Evolutionary conservation across 2,113 vertebrate genomes (phyloP).

Genomic region (Dromiciops gliroides): DNA sequence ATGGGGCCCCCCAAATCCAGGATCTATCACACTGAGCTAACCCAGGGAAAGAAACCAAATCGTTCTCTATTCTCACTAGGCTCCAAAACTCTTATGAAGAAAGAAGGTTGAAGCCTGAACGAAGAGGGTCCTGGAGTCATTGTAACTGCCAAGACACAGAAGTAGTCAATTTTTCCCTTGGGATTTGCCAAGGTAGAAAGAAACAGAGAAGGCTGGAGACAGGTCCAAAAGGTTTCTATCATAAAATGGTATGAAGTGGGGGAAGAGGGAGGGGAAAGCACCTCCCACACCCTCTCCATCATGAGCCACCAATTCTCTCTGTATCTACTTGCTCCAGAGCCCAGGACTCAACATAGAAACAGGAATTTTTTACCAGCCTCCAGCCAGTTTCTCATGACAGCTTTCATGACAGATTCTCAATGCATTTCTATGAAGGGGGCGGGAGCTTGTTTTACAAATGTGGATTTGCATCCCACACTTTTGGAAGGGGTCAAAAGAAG

Average conservation of each 20-base stretch:
- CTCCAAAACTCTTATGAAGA: background rate
- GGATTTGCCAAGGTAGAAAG: background rate
- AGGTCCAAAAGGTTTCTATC: background rate
- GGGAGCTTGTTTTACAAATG: background rate
- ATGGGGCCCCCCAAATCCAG: background rate
- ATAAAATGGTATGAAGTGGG: background rate
- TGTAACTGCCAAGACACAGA: background rate
- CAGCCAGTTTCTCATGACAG: background rate
- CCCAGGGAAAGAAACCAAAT: background rate
- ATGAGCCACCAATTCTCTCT: constrained; percentile 20
- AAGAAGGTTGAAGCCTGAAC: background rate
- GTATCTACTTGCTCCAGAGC: constrained; percentile 24
- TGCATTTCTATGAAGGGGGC: background rate
- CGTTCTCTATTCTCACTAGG: background rate
- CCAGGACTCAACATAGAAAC: background rate
- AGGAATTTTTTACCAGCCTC: background rate
- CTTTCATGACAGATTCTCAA: background rate
- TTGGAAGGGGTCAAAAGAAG: background rate
- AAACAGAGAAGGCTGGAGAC: background rate
- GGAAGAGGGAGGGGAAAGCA: background rate
- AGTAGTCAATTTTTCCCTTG: background rate
- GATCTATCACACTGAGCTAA: background rate
- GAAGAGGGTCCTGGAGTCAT: background rate
- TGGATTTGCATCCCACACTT: constrained; percentile 16
- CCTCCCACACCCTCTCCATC: no score